These are phyloP conservation scores for Simalia tracyae DNA, from an alignment of 2,797 vertebrate genomes.

Conservation along the genomic window DNA sequence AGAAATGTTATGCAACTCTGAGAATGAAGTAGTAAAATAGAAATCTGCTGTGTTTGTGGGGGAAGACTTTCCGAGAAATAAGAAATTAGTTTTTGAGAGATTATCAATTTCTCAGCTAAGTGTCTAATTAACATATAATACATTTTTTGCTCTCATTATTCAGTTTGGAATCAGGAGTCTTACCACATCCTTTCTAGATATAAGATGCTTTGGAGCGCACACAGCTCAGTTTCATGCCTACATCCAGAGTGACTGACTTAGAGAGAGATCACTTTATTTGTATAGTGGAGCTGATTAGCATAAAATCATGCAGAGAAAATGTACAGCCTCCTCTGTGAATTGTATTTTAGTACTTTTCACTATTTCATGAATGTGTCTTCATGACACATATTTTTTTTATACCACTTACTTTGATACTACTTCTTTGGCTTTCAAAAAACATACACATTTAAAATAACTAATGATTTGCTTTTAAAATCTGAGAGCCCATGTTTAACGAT, in stretches of 20 bases:
- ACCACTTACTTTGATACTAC: background rate
- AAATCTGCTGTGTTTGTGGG: background rate
- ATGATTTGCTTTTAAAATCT: conserved; percentile 47
- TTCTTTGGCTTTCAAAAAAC: background rate
- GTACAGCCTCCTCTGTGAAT: background rate
- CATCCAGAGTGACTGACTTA: background rate
- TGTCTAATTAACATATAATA: background rate
- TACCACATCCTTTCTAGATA: background rate
- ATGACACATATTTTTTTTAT: background rate
- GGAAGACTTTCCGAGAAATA: background rate
- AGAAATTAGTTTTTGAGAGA: background rate
- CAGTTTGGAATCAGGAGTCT: background rate
- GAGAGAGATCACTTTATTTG: background rate
- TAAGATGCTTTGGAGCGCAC: background rate
- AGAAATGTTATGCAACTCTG: background rate
- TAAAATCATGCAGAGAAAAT: background rate
- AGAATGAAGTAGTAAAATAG: background rate
- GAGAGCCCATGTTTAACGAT: conserved; percentile 15
- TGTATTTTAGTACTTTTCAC: background rate
- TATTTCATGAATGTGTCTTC: background rate
- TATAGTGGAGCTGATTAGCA: background rate
- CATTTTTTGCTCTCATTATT: background rate
- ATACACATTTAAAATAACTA: conserved; percentile 36
- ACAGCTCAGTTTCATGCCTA: background rate
- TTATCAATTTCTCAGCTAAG: background rate